Evolutionary conservation across 2,888 invertebrate genomes (phyloP).

Genomic region (Acronicta alni): DNA sequence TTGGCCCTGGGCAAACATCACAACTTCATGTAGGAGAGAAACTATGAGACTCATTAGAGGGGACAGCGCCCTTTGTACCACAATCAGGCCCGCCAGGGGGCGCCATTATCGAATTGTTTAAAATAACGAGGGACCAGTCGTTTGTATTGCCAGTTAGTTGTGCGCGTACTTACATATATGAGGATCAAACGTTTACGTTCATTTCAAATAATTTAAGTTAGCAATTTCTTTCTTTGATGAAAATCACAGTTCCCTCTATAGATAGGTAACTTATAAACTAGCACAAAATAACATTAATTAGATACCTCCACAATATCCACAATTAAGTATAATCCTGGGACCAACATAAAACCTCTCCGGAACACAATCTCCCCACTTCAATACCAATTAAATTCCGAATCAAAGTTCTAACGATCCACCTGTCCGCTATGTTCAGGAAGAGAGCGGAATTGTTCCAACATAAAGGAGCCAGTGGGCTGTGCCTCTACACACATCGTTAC

Average conservation of each 20-base stretch:
- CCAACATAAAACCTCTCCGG: constrained; percentile 11
- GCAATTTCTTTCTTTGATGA: no score
- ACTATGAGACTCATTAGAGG: constrained; percentile 79
- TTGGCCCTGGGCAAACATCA: constrained; percentile 76
- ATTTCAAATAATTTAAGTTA: constrained; percentile 1
- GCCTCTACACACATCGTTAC: constrained; percentile 58
- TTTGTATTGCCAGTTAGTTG: constrained; percentile 61
- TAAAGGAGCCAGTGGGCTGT: constrained; percentile 31
- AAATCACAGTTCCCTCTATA: no score
- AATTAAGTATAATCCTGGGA: neutral
- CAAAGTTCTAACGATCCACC: constrained; percentile 33
- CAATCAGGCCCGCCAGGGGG: constrained; percentile 73
- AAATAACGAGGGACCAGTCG: constrained; percentile 81
- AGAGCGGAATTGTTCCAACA: constrained; percentile 30
- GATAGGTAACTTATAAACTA: no score
- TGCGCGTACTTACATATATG: constrained; percentile 44
- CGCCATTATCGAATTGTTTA: constrained; percentile 87
- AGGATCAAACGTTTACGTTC: constrained; percentile 2
- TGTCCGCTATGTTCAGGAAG: constrained; percentile 27
- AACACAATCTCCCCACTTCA: constrained; percentile 40
- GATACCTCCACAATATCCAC: neutral
- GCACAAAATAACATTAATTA: neutral
- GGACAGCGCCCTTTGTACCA: constrained; percentile 75
- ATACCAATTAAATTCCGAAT: constrained; percentile 54
- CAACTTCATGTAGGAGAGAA: constrained; percentile 66